Evolutionary conservation across 1,140 invertebrate species (phyloP), one percentile per base, ranked within the genome.

Genomic region (Macrosteles quadrilineatus): DNA sequence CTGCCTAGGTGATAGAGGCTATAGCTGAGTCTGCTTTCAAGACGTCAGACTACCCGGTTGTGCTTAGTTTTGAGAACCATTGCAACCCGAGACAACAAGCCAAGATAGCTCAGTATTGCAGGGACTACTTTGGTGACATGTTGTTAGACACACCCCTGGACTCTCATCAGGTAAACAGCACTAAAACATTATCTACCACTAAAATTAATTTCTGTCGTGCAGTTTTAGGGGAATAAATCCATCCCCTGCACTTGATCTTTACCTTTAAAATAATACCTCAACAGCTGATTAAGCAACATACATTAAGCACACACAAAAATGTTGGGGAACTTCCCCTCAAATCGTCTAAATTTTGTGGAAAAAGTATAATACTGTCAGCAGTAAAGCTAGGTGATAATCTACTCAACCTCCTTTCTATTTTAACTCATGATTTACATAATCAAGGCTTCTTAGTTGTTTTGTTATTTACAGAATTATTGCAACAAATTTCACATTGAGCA

Each of bases 21-120:
- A 98, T 98, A 76, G 94, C 95, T 53, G 96, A 98, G 80, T 93
- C 91, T 81, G 97, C 97, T 75, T 99, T 99, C 84, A 98, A 98
- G 85, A 98, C 96, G 25, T 98, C 95, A 19, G 94, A 98, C 74
- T 98, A 90, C 84, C 97, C 97, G 68, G 95, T 99, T 29, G 89
- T 97, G 76, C 87, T 98, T 68, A 98, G 96, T 72, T 98, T 99
- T 83, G 97, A 98, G 85, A 98, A 98, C 82, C 97, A 98, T 82
- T 98, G 97, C 83, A 98, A 97, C 82, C 91, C 93, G 1, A 88
- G 91, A 72, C 95, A 98, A 80, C 91, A 95, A 82, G 95, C 95
- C n/a, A 98, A 98, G 85, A 98, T 99, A 76, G 97, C 96, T 17
- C 90, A 95, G 79, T 98, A 98, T 83, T 98, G 96, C 82, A 85